These are phyloP conservation scores for Ooceraea biroi DNA, from an alignment of 1,140 invertebrate genomes.

Conservation along the genomic window DNA sequence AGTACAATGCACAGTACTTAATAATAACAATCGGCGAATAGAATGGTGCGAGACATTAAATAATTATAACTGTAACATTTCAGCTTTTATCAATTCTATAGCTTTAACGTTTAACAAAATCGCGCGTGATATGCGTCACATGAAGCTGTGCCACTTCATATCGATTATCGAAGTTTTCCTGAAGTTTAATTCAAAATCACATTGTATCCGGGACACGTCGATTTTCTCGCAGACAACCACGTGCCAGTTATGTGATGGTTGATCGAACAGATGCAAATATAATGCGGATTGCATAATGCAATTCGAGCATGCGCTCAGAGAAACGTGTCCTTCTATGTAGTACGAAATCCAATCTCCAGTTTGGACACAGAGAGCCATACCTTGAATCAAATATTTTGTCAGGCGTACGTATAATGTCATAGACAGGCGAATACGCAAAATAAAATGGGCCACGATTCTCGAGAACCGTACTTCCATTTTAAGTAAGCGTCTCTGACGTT, in stretches of 20 bases:
- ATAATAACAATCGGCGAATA: not conserved
- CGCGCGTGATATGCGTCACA: not conserved
- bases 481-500: not conserved
- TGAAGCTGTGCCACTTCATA: not conserved
- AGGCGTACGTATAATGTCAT: conserved; percentile 7
- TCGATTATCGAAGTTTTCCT: conserved; percentile 31
- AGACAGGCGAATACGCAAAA: not conserved
- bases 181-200: conserved; percentile 47
- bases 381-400: conserved; percentile 47
- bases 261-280: conserved; percentile 68
- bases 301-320: conserved; percentile 52
- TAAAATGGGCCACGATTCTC: not conserved
- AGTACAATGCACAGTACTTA: not conserved
- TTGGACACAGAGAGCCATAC: conserved; percentile 12
- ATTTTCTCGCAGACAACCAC: conserved; percentile 39
- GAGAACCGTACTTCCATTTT: conserved; percentile 1
- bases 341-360: conserved; percentile 64
- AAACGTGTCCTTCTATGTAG: conserved; percentile 44
- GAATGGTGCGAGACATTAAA: no score
- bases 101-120: not conserved
- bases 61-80: not conserved
- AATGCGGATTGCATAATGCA: conserved; percentile 66
- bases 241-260: conserved; percentile 51
- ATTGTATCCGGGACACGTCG: conserved; percentile 34
- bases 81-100: not conserved